Conservation (phyloP, 2,113 vertebrate species). For the chimpanzee (Pan troglodytes) region NHGRI_mPanTro3-v2.1_pri NC_072412.2:88969001-88969500, state of each 20-base stretch:
- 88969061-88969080: neutral
- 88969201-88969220: neutral
- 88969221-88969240: neutral
- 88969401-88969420: neutral
- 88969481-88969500: neutral
- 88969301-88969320: neutral
- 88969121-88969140: neutral
- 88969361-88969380: neutral
- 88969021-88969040: neutral
- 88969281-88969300: neutral
- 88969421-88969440: neutral
- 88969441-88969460: neutral
- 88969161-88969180: conserved; percentile 12
- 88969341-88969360: neutral
- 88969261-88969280: neutral
- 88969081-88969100: neutral
- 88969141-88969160: conserved; percentile 9
- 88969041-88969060: neutral
- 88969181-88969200: neutral
- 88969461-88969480: neutral
- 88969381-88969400: neutral
- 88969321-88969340: neutral
- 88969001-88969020: neutral
- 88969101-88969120: neutral
- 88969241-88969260: neutral